These are phyloP conservation scores for Prenolepis imparis DNA, from an alignment of 2,888 invertebrate species.

Conservation along the genomic window DNA sequence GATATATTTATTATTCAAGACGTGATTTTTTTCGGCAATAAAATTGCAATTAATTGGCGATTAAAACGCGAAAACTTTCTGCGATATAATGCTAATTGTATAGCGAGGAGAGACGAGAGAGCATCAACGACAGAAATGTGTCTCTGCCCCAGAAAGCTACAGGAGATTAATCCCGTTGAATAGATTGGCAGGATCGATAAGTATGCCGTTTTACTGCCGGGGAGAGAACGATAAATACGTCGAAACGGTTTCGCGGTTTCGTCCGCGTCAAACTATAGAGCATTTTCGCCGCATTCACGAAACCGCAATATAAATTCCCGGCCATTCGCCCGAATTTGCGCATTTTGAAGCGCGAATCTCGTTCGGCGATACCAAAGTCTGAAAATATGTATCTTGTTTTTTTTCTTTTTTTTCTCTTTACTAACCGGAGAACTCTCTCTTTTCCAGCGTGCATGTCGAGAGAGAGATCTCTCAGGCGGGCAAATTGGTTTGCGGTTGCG, in stretches of 20 bases:
- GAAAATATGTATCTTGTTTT: not conserved
- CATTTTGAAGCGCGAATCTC: not conserved
- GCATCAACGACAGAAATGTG: not conserved
- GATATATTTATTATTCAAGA: not conserved
- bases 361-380: too few species aligned
- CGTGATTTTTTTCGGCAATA: not conserved
- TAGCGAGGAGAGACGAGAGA: not conserved
- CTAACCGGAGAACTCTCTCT: not conserved
- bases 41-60: not conserved
- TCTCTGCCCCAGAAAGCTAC: not conserved
- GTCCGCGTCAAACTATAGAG: not conserved
- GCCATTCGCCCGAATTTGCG: not conserved
- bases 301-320: conserved; percentile 18
- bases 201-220: not conserved
- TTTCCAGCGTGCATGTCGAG: not conserved
- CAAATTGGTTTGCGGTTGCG: not conserved
- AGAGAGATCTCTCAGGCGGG: not conserved
- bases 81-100: not conserved
- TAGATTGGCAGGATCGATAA: conserved; percentile 23
- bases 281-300: not conserved
- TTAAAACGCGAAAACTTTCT: not conserved
- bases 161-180: not conserved
- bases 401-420: not conserved
- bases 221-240: not conserved
- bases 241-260: not conserved